Base-by-base conservation (phyloP, 2,888 invertebrate species). In the Platerodrilus igneus region DNA sequence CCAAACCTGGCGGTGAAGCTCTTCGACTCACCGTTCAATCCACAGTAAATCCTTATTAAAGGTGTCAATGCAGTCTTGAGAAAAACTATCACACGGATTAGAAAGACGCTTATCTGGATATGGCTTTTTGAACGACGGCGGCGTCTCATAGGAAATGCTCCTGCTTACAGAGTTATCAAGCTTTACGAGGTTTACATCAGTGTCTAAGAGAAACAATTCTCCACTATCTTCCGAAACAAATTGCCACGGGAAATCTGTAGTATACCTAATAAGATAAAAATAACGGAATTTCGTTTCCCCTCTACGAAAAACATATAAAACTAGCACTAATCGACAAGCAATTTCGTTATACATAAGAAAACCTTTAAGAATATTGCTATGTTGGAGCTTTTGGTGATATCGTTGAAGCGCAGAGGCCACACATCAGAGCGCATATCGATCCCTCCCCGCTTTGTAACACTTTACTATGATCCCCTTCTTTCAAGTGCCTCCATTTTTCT, bases 361-460 rank as follows among this genome's bases (percentile, higher is more conserved):
- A 43, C 38, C 38, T 43, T 43, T 43, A 43, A 43, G 43, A 43
- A 43, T 43, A 43, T 43, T 43, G 35, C 38, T 35, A 36, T 26
- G 38, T 39, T 32, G 44, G 44, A 37, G 44, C 44, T 44, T 40
- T 40, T 41, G 38, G 47, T 45, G 47, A 48, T 48, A 45, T 48
- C 47, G 45, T 41, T 38, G 41, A 37, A 35, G 47, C 41, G 45
- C 47, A 48, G 47, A 48, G 47, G 47, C 47, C 45, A 48, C 47
- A 48, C 41, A 48, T 48, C 47, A 48, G 32, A 42, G 44, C 47
- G 44, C 38, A 38, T 48, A 48, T 48, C 45, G 47, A 48, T 48
- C 47, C 37, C 36, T 31, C 38, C 39, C 39, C 47, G 45, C 47
- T 47, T 48, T 48, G 47, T 48, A 48, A 45, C 47, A 48, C 47